Base-by-base conservation (phyloP, 30 jellyfish, hydroid and myxozoan species). In the Clytia hemisphaerica region DNA sequence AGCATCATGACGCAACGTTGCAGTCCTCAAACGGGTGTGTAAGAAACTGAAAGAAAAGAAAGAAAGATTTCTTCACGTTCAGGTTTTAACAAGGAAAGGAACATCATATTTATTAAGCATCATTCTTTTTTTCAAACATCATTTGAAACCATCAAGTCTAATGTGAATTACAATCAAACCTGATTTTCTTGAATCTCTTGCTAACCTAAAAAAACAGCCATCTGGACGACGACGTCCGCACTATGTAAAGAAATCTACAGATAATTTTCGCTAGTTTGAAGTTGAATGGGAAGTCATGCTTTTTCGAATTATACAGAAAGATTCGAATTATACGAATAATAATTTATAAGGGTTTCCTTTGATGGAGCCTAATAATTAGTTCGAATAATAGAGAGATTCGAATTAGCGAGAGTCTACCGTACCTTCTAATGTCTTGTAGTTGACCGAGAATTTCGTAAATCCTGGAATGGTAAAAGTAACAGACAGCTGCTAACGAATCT, bases 401-500 rank as follows among this genome's bases (percentile, higher is more conserved):
- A n/a, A n/a, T n/a, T n/a, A n/a, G n/a, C n/a, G n/a, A n/a, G n/a
- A n/a, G n/a, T n/a, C n/a, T 49, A 14, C 12, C 93, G 45, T 77
- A 85, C 96, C 86, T 85, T 64, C 94, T 69, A 26, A 88, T 75
- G 7, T 88, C 97, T 32, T 73, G 70, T 72, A 88, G 76, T 18
- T 82, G 77, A 18, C 74, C 93, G 3, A 73, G 74, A 5, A 76
- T 73, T 64, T 88, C 97, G 75, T 79, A 79, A 1, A 88, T 48
- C 26, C 97, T 61, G 30, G 94, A 79, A 50, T 88, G 75, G 55
- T 88, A 88, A 71, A 88, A 79, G 65, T 79, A 88, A 72, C 93
- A 88, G 18, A 53, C 80, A 18, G 97, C 97, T 58, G 94, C 92
- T 25, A 88, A 55, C 22, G 93, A 84, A 42, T 88, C 97, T n/a